These are phyloP conservation scores for Perca flavescens DNA, from an alignment of 2,113 vertebrate species.

Conservation along the genomic window DNA sequence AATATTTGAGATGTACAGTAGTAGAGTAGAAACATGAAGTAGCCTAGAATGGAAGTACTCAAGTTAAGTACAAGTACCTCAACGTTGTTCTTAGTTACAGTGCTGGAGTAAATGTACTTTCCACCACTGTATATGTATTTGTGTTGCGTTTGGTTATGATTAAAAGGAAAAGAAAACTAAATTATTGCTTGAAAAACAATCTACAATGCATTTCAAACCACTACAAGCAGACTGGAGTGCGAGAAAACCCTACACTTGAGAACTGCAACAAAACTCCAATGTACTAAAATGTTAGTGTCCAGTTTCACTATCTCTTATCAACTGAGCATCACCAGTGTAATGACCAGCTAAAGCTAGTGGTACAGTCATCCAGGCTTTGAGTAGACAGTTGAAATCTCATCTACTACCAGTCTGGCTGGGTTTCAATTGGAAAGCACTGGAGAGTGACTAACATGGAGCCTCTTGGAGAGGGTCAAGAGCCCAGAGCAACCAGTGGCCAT, in stretches of 20 bases:
- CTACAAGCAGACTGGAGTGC: neutral
- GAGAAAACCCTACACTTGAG: neutral
- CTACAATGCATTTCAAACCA: neutral
- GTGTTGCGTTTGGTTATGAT: neutral
- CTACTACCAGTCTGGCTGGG: constrained; percentile 75
- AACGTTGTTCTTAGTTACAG: neutral
- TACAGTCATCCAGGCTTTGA: constrained; percentile 57
- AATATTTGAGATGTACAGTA: neutral
- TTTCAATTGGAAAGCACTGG: constrained; percentile 81
- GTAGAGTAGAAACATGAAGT: neutral
- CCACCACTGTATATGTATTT: neutral
- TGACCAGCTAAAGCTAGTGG: constrained; percentile 43
- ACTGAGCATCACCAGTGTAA: constrained; percentile 41
- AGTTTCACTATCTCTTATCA: constrained; percentile 28
- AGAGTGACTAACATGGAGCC: constrained; percentile 82
- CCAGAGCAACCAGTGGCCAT: constrained; percentile 80
- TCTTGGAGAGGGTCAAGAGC: constrained; percentile 83
- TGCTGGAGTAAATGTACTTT: constrained; percentile 2
- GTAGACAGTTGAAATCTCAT: constrained; percentile 79
- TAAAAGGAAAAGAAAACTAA: neutral
- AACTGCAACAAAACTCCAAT: constrained; percentile 5
- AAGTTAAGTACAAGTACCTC: neutral
- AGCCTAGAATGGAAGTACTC: neutral
- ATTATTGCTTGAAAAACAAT: neutral
- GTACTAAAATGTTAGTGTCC: neutral